Evolutionary conservation across 1,140 invertebrate genomes (phyloP).

Genomic region (Dolichoris vasculosae): DNA sequence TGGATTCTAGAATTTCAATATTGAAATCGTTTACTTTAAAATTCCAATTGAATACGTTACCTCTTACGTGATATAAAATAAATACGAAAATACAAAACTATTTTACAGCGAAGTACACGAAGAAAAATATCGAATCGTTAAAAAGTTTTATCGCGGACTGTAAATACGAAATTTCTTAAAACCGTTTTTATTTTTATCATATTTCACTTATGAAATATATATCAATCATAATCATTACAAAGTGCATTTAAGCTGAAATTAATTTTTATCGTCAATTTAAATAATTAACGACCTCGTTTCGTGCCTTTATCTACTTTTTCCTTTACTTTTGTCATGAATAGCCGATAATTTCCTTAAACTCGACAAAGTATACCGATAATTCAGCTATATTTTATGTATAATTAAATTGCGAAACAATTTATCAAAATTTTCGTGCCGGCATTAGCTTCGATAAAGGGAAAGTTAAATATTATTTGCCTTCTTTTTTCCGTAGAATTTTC

Average conservation of each 20-base stretch:
- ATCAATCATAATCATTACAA: neutral
- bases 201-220: neutral
- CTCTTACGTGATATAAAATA: neutral
- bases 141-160: neutral
- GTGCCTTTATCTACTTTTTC: neutral
- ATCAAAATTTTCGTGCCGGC: slow-evolving; percentile 27
- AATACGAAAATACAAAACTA: neutral
- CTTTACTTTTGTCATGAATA: neutral
- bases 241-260: neutral
- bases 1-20: neutral
- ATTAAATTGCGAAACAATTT: slow-evolving; percentile 18
- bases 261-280: neutral
- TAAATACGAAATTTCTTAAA: neutral
- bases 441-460: slow-evolving; percentile 33
- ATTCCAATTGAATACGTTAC: neutral
- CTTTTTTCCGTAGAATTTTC: slow-evolving; percentile 27
- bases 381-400: neutral
- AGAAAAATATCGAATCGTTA: neutral
- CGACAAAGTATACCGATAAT: neutral
- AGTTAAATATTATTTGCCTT: slow-evolving; percentile 37
- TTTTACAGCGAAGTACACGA: neutral
- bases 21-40: neutral
- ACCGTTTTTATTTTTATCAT: neutral
- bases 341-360: neutral
- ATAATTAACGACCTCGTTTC: neutral